phyloP scores from a whole-genome alignment of 2,113 vertebrate species.

The Prunella fulvescens region DNA sequence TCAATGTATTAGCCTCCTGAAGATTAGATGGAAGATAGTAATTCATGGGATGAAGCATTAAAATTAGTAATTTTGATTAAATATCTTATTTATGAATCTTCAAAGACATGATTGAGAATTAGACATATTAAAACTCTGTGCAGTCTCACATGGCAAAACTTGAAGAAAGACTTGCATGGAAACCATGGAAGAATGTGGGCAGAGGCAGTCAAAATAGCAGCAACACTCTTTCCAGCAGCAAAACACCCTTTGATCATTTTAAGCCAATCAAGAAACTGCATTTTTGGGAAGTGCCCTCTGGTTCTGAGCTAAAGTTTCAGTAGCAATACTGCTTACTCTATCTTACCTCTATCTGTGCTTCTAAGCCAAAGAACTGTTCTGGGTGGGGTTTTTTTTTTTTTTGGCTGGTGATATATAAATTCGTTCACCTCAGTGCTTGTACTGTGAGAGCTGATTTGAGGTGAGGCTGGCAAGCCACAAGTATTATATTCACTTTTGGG shows the following conservation, averaged over 20 bases:
- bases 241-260: neutral
- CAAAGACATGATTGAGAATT: neutral
- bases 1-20: neutral
- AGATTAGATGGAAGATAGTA: neutral
- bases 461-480: neutral
- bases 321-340: neutral
- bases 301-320: neutral
- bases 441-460: neutral
- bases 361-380: neutral
- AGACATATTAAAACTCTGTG: neutral
- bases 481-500: neutral
- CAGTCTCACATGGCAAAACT: neutral
- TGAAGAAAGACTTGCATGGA: neutral
- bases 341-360: neutral
- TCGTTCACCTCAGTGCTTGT: neutral
- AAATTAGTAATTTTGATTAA: neutral
- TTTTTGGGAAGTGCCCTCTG: neutral
- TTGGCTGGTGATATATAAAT: neutral
- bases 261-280: neutral
- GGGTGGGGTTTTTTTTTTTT: accelerated
- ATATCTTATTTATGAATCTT: neutral
- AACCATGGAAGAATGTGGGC: neutral
- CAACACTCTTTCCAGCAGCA: neutral
- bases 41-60: neutral
- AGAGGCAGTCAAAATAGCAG: neutral